Evolutionary conservation across 2,113 vertebrate species (phyloP), one percentile per base, ranked within the genome.

Genomic region (Polyodon spathula): DNA sequence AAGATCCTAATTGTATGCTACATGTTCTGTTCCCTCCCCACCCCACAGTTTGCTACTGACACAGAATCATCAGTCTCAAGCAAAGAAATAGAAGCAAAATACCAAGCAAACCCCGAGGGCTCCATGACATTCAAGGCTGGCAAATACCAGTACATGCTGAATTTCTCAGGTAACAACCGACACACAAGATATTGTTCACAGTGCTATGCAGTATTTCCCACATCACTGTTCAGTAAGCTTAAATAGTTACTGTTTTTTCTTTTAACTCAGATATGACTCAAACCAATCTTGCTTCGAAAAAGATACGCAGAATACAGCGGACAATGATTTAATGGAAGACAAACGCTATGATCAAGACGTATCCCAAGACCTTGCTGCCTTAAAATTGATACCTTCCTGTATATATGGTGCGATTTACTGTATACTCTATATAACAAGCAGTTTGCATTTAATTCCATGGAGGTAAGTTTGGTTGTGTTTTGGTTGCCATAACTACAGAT

Each of bases 1-100:
- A n/a, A n/a, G n/a, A n/a, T n/a, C n/a, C n/a, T n/a, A n/a, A n/a
- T n/a, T n/a, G n/a, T n/a, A n/a, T n/a, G n/a, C n/a, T n/a, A 14
- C 39, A 44, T 41, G 42, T 16, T 6, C n/a, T 17, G 15, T 14
- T 56, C 40, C 9, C 7, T 16, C 48, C 16, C n/a, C 46, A 10
- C 54, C 37, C 14, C 15, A 38, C 53, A 65, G 64, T 40, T 9
- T 2, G 42, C 52, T 16, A 65, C 52, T 9, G 14, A 56, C 37
- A 46, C 63, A 4, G 65, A 67, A 6, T 73, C 69, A 61, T 76
- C 81, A 1, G 6, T 79, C 3, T 64, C 51, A 53, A 79, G 68
- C 11, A 64, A 50, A 2, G 71, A 79, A 16, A 82, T 84, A 11
- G 84, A 86, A 63, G 61, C 1, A 6, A 56, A 60, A 43, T 83